Conservation (phyloP, 2,113 vertebrate species). For the Albula glossodonta region DNA sequence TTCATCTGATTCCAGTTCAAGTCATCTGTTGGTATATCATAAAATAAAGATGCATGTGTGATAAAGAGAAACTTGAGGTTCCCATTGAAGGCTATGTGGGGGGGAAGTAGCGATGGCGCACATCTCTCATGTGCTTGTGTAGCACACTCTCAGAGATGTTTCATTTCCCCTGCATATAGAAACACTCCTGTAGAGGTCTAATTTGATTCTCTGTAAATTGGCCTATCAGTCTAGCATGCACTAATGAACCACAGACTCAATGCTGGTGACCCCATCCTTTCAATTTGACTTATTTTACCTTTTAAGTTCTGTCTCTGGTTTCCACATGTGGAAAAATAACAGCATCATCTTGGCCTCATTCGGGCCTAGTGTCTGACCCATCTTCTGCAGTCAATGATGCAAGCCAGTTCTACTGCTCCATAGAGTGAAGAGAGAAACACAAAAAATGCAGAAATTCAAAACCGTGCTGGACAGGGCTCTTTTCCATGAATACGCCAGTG, state of each 20-base stretch:
- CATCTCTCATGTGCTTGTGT: neutral
- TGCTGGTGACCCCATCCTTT: neutral
- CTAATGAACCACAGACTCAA: neutral
- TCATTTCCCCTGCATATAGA: no score
- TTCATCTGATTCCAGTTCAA: no score
- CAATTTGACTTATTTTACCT: neutral
- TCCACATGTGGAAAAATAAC: neutral
- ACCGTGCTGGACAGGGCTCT: neutral
- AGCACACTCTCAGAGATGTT: neutral
- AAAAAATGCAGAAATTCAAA: neutral
- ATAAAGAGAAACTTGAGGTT: neutral
- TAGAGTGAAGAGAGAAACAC: neutral
- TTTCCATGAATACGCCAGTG: neutral
- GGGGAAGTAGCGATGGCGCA: neutral
- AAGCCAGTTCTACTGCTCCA: neutral
- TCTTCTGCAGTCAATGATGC: neutral
- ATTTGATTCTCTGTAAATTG: slow-evolving; percentile 26
- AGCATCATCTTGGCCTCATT: neutral
- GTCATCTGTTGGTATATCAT: no score
- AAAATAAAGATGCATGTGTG: no score
- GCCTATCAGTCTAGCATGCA: neutral
- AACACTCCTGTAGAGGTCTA: neutral
- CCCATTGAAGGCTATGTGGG: no score
- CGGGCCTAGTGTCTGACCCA: neutral
- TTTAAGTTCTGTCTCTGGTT: neutral